These are phyloP conservation scores for Anguilla marmorata DNA, from an alignment of 2,797 vertebrate genomes.

Conservation along the genomic window DNA sequence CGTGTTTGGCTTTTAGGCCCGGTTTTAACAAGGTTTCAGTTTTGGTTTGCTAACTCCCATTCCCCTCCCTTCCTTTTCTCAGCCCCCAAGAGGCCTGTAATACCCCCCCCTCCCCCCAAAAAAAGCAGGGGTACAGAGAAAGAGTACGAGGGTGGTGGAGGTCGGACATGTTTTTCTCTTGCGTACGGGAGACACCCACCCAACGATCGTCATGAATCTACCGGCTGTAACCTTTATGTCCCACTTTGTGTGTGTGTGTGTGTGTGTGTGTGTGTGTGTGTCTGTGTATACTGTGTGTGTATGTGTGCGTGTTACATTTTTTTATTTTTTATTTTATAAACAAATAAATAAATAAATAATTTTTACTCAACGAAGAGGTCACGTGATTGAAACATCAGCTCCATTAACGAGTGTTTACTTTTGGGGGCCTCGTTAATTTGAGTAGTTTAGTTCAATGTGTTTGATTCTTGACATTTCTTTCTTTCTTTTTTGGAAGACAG, in stretches of 20 bases:
- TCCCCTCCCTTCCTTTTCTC: neutral
- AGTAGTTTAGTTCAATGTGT: neutral
- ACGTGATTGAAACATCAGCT: too few species aligned
- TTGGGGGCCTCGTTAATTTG: neutral
- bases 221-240: neutral
- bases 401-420: neutral
- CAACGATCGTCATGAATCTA: neutral
- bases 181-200: neutral
- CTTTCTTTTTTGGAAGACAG: neutral
- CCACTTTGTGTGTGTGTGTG: neutral
- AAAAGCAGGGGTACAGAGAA: neutral
- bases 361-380: too few species aligned
- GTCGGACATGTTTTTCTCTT: neutral
- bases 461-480: neutral
- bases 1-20: neutral
- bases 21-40: neutral
- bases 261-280: neutral
- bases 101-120: neutral
- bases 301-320: too few species aligned
- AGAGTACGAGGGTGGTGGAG: neutral
- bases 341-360: too few species aligned
- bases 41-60: neutral
- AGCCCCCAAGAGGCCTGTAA: neutral
- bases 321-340: too few species aligned
- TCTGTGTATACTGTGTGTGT: too few species aligned